Conservation (phyloP, 2,797 vertebrate genomes). For the Craterocephalus amniculus region DNA sequence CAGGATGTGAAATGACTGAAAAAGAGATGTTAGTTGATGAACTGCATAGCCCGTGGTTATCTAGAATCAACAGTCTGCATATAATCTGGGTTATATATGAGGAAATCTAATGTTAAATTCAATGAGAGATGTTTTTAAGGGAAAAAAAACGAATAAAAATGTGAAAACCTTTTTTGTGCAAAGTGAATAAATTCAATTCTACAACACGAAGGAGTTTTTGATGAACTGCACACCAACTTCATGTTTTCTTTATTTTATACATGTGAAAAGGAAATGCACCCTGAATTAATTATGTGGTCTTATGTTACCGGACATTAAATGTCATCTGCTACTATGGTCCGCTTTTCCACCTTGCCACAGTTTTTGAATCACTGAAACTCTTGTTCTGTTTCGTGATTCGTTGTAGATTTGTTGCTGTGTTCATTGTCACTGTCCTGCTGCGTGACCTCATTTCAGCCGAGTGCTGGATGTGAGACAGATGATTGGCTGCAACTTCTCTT, state of each 20-base stretch:
- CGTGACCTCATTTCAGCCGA: not conserved
- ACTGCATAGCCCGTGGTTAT: conserved; percentile 54
- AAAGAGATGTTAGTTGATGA: conserved; percentile 60
- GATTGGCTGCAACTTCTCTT: not conserved
- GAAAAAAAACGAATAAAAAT: conserved; percentile 48
- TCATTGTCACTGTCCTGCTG: not conserved
- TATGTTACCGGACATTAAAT: not conserved
- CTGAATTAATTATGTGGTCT: not conserved
- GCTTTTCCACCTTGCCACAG: too few species aligned
- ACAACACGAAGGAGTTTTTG: conserved; percentile 62
- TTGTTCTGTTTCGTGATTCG: not conserved
- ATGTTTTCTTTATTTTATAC: not conserved
- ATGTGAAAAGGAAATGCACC: not conserved
- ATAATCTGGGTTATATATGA: conserved; percentile 52
- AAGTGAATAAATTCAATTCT: conserved; percentile 73
- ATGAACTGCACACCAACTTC: conserved; percentile 35
- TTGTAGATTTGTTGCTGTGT: not conserved
- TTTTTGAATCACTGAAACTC: not conserved
- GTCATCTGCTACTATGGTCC: too few species aligned
- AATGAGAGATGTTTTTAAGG: conserved; percentile 46
- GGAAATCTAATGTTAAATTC: conserved; percentile 47
- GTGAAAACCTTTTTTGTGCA: conserved; percentile 71
- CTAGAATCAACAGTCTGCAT: conserved; percentile 40
- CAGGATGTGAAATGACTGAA: conserved; percentile 69
- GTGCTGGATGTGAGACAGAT: not conserved